Conservation (phyloP, 2,797 vertebrate species). For the Arctocebus calabarensis region DNA sequence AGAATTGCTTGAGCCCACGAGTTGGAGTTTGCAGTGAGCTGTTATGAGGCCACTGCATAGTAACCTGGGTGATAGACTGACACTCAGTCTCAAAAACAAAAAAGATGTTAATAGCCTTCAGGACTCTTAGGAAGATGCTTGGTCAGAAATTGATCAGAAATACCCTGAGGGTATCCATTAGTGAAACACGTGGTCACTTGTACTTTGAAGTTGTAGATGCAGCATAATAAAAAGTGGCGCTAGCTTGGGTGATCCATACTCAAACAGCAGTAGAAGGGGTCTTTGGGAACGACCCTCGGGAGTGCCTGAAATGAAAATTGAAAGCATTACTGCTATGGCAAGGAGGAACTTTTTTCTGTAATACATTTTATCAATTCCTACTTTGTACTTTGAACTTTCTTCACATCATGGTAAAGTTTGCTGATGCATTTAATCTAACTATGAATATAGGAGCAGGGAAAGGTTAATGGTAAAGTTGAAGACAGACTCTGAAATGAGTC, state of each 20-base stretch:
- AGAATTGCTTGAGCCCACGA: too few species aligned
- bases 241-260: too few species aligned
- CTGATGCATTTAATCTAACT: neutral
- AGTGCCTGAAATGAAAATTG: neutral
- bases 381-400: neutral
- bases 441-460: neutral
- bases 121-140: neutral
- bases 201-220: neutral
- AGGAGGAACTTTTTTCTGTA: neutral
- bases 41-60: too few species aligned
- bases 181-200: neutral
- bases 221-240: neutral
- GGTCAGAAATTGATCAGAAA: neutral
- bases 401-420: neutral
- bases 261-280: neutral
- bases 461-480: neutral
- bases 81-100: too few species aligned
- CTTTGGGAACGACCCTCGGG: neutral
- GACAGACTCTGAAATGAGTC: neutral
- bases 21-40: too few species aligned
- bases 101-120: neutral
- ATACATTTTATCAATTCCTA: neutral
- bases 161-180: neutral
- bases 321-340: neutral
- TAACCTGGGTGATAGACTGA: too few species aligned